Conservation (phyloP, 2,888 invertebrate genomes). For the Nemurella pictetii region DNA sequence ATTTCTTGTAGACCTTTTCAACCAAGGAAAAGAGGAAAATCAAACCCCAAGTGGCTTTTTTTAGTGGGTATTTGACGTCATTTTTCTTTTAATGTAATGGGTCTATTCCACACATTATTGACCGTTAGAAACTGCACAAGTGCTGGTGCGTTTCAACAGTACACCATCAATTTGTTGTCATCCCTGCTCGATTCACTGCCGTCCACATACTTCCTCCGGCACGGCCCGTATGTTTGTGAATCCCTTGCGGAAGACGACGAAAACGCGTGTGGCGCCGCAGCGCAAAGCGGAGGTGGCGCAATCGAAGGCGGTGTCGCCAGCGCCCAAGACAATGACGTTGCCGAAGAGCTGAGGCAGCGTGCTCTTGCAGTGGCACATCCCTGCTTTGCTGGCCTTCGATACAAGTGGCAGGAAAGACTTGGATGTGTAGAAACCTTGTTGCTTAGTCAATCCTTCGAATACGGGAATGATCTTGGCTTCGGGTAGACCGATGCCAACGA, state of each 20-base stretch:
- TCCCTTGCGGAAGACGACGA: constrained; percentile 91
- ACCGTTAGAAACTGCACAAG: no score
- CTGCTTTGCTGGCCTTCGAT: constrained; percentile 85
- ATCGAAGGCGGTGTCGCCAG: constrained; percentile 99
- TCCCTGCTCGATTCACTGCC: background rate
- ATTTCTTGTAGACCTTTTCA: no score
- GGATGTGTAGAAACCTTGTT: constrained; percentile 92
- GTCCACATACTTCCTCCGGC: constrained; percentile 82
- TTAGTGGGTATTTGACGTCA: no score
- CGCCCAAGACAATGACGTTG: constrained; percentile 89
- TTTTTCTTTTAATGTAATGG: no score
- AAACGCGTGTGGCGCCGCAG: constrained; percentile 92
- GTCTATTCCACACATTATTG: no score
- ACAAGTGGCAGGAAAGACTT: constrained; percentile 91
- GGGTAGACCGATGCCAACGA: constrained; percentile 86
- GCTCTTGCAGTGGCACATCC: constrained; percentile 76
- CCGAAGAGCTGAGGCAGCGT: constrained; percentile 75
- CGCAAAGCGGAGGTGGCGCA: constrained; percentile 96
- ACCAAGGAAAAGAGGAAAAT: no score
- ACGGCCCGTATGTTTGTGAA: constrained; percentile 94
- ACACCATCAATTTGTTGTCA: no score
- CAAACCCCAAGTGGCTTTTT: no score
- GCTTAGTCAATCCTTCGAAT: constrained; percentile 71
- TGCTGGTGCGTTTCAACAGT: no score
- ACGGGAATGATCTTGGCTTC: constrained; percentile 81